Evolutionary conservation across 2,797 vertebrate species (phyloP).

Genomic region (Gallinago stenura): DNA sequence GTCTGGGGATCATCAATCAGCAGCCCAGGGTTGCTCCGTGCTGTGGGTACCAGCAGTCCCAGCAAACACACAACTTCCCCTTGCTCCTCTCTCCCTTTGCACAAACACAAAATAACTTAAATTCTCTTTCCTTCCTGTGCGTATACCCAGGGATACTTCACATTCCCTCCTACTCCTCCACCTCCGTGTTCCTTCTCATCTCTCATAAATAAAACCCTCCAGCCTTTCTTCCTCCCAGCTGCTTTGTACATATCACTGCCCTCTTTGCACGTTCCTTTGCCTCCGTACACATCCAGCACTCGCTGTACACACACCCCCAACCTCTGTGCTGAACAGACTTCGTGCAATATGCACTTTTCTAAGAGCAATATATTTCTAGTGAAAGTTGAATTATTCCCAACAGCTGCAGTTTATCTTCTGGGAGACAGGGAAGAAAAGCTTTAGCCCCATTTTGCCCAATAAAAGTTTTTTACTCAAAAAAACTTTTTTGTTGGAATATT

Average conservation of each 20-base stretch:
- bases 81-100: not conserved
- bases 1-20: not conserved
- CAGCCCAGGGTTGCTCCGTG: not conserved
- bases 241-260: not conserved
- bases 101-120: constrained; percentile 12
- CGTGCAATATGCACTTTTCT: not conserved
- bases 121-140: constrained; percentile 17
- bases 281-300: not conserved
- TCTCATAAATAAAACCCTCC: constrained; percentile 58
- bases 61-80: not conserved
- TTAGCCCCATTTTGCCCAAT: not conserved
- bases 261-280: not conserved
- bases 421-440: not conserved
- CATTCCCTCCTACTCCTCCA: constrained; percentile 64
- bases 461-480: not conserved
- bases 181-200: constrained; percentile 56
- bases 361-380: not conserved
- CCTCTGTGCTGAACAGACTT: not conserved
- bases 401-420: not conserved
- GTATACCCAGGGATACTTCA: constrained; percentile 39
- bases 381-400: not conserved
- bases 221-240: constrained; percentile 18
- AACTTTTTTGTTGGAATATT: not conserved
- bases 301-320: not conserved
- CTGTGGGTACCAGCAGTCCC: not conserved